Conservation (phyloP, 2,113 vertebrate genomes). For the Lagopus leucura region DNA sequence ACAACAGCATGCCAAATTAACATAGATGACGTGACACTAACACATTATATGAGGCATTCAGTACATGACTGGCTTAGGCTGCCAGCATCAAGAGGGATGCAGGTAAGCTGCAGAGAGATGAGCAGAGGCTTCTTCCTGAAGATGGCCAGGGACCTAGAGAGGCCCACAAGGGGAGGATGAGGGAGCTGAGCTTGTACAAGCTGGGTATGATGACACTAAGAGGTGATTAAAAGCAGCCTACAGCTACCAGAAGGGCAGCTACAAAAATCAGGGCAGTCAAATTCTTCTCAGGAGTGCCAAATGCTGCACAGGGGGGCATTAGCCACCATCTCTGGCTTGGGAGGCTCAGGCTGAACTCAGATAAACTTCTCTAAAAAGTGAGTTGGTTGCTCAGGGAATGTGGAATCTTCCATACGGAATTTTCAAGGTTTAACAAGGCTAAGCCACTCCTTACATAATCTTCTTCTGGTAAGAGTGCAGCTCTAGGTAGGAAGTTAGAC, state of each 20-base stretch:
- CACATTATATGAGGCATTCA: not conserved
- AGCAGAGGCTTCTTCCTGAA: not conserved
- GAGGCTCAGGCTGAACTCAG: not conserved
- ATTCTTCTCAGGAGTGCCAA: not conserved
- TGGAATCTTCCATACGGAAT: not conserved
- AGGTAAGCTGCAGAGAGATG: not conserved
- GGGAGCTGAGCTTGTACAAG: not conserved
- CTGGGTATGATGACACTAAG: not conserved
- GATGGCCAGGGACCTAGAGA: not conserved
- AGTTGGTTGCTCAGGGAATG: not conserved
- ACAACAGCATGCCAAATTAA: not conserved
- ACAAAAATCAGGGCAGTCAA: fast-evolving
- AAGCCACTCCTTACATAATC: fast-evolving
- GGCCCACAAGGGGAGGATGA: not conserved
- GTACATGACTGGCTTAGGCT: not conserved
- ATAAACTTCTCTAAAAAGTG: not conserved
- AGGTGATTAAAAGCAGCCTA: not conserved
- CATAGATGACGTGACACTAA: not conserved
- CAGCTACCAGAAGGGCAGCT: not conserved
- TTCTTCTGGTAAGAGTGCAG: not conserved
- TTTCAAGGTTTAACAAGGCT: not conserved
- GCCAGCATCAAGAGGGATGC: not conserved
- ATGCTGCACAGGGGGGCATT: not conserved
- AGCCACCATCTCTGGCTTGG: not conserved
- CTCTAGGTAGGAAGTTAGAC: not conserved